Evolutionary conservation across 2,797 vertebrate genomes (phyloP).

Genomic region (Bothrops alternatus): DNA sequence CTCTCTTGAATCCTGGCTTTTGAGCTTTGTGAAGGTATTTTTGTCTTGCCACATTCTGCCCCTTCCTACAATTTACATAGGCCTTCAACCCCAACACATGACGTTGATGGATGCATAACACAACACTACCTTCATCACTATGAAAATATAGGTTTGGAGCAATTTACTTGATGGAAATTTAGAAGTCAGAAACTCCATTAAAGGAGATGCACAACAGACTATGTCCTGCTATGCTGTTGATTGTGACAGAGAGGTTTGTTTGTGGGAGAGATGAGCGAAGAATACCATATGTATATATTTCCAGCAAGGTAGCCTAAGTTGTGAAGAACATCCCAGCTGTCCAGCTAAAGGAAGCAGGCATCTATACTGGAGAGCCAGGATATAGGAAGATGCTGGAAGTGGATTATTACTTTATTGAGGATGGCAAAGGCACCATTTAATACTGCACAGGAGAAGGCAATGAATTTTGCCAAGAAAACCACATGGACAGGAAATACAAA

Average conservation of each 20-base stretch:
- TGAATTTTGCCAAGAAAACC: background rate
- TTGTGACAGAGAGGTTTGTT: background rate
- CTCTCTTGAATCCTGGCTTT: slow-evolving; percentile 37
- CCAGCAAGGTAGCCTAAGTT: background rate
- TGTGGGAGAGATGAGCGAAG: background rate
- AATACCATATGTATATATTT: background rate
- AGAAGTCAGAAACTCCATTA: slow-evolving; percentile 10
- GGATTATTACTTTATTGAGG: background rate
- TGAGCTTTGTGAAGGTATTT: slow-evolving; percentile 42
- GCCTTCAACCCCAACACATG: slow-evolving; percentile 29
- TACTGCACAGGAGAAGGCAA: background rate
- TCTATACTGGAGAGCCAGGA: background rate
- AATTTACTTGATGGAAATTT: slow-evolving; percentile 37
- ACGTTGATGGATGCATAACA: slow-evolving; percentile 26
- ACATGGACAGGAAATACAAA: background rate
- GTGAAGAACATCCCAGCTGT: background rate
- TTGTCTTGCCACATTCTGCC: slow-evolving; percentile 5
- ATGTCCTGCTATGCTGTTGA: background rate
- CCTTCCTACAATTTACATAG: slow-evolving; percentile 12
- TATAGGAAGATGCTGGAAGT: background rate
- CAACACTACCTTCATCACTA: slow-evolving; percentile 27
- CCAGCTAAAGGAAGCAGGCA: background rate
- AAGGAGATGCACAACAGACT: background rate
- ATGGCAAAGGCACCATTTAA: background rate
- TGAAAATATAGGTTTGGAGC: slow-evolving; percentile 29